A percentile compares a stretch with the other conserved stretches of the same genome.
Evolutionary conservation across 1,140 invertebrate species (phyloP).

Genomic region (Armadillidium nasatum): DNA sequence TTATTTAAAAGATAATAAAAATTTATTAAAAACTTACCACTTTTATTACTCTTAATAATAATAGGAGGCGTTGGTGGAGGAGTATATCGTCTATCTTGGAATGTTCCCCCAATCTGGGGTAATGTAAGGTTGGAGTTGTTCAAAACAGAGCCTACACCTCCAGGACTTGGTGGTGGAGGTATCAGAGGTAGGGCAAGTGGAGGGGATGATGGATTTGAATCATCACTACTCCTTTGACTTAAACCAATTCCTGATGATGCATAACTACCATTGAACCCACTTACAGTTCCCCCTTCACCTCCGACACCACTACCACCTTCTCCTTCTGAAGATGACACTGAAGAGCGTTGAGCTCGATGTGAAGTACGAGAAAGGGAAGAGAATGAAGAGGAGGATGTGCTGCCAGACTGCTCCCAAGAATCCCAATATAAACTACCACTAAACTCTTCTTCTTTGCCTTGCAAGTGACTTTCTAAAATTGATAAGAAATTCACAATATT

Average conservation of each 20-base stretch:
- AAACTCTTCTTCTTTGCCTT: conserved; percentile 52
- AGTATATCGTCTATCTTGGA: conserved; percentile 49
- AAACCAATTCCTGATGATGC: background rate
- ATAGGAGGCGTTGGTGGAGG: conserved; percentile 62
- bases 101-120: conserved; percentile 23
- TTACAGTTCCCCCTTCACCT: conserved; percentile 20
- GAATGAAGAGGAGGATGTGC: conserved; percentile 39
- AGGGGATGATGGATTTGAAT: conserved; percentile 48
- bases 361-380: conserved; percentile 38
- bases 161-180: conserved; percentile 47
- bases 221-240: conserved; percentile 41
- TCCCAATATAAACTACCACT: conserved; percentile 76
- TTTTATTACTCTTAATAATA: conserved; percentile 51
- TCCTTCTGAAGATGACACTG: conserved; percentile 45
- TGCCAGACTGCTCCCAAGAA: conserved; percentile 66
- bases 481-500: background rate
- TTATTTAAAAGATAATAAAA: no score
- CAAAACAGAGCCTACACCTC: conserved; percentile 43
- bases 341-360: conserved; percentile 41
- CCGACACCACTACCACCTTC: conserved; percentile 35
- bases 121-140: conserved; percentile 37
- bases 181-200: conserved; percentile 45
- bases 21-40: conserved; percentile 26
- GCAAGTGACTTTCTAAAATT: conserved; percentile 58
- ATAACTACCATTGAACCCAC: background rate